Percentiles rank a stretch among this genome's conserved stretches.
Evolutionary conservation across 2,113 vertebrate genomes (phyloP).

Genomic region (Lota lota): DNA sequence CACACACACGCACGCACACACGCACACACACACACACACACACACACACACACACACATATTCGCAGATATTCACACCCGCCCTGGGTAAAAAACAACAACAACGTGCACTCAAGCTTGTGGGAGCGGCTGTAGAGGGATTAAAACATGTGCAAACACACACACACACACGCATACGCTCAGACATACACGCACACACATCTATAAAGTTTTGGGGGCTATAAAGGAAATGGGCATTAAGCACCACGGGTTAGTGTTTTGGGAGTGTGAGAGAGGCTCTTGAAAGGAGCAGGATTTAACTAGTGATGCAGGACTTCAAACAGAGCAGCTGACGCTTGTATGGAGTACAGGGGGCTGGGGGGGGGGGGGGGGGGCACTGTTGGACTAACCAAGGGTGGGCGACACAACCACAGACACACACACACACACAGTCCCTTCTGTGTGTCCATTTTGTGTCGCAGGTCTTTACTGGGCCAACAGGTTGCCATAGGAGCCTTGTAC

Average conservation of each 20-base stretch:
- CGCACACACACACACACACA: neutral
- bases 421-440: neutral
- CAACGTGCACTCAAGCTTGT: too few species aligned
- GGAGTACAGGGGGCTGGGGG: constrained; percentile 43
- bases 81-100: too few species aligned
- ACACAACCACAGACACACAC: constrained; percentile 7
- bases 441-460: constrained; percentile 42
- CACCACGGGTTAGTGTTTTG: constrained; percentile 53
- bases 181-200: constrained; percentile 14
- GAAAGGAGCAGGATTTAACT: constrained; percentile 69
- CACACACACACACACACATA: constrained; percentile 1
- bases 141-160: neutral
- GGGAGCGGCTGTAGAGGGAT: constrained; percentile 22
- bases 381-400: constrained; percentile 68
- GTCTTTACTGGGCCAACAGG: constrained; percentile 61
- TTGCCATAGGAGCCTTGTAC: constrained; percentile 65
- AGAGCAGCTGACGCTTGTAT: constrained; percentile 68
- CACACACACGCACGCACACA: neutral
- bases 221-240: constrained; percentile 54
- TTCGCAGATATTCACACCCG: neutral
- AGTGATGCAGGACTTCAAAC: constrained; percentile 65
- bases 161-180: neutral
- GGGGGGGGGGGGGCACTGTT: constrained; percentile 64
- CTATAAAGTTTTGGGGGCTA: constrained; percentile 47
- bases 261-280: constrained; percentile 46